Conservation (phyloP, 2,113 vertebrate species). For the Chaetodon auriga region DNA sequence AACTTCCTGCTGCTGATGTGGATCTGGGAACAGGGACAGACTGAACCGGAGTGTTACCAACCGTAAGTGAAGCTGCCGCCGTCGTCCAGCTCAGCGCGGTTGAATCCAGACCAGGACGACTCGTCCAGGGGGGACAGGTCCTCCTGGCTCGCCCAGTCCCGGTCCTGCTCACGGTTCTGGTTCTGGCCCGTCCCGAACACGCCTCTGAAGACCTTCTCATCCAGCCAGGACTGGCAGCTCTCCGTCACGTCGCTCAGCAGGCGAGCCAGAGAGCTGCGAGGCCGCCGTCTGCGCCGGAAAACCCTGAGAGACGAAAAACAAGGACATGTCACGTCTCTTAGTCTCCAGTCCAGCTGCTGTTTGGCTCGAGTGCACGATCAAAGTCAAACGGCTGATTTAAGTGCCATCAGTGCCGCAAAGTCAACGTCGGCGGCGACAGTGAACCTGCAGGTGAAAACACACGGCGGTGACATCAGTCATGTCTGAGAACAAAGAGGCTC, state of each 20-base stretch:
- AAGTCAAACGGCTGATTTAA: no score
- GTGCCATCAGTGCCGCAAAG: no score
- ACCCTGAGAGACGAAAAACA: conserved; percentile 72
- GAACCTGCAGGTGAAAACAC: background rate
- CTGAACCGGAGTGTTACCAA: conserved; percentile 40
- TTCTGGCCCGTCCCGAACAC: conserved; percentile 33
- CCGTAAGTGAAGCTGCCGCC: conserved; percentile 77
- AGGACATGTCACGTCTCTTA: no score
- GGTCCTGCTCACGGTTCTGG: background rate
- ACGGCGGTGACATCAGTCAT: background rate
- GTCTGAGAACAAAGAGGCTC: background rate
- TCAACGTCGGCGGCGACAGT: background rate
- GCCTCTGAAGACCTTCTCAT: conserved; percentile 77
- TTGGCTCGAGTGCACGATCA: no score
- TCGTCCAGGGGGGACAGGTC: conserved; percentile 40
- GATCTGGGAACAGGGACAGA: no score
- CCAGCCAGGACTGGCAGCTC: conserved; percentile 85
- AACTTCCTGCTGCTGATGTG: no score
- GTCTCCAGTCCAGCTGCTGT: no score
- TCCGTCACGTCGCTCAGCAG: conserved; percentile 82
- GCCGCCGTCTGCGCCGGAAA: conserved; percentile 84
- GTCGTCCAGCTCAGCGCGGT: conserved; percentile 61
- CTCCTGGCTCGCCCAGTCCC: background rate
- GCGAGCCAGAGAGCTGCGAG: conserved; percentile 78
- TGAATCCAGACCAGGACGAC: conserved; percentile 64